Evolutionary conservation across 2,113 vertebrate genomes (phyloP).

Genomic region (Phainopepla nitens): DNA sequence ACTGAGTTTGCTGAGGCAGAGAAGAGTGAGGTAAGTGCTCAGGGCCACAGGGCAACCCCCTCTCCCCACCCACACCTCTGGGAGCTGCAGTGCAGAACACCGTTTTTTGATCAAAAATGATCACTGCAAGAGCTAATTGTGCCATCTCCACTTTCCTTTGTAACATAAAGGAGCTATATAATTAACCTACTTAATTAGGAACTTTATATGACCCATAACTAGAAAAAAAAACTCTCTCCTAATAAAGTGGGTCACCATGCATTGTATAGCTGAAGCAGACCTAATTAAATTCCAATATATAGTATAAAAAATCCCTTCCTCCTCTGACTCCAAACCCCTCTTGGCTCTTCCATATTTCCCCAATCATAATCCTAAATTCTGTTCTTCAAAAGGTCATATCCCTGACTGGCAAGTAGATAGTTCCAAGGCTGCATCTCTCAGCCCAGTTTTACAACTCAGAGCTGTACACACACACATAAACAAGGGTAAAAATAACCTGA

Average conservation of each 20-base stretch:
- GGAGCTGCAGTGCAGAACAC: not conserved
- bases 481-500: not conserved
- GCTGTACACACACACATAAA: rapidly evolving
- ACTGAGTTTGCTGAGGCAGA: not conserved
- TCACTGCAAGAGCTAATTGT: slow-evolving; percentile 7
- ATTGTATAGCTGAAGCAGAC: slow-evolving; percentile 16
- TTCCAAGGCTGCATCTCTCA: not conserved
- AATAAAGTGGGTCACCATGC: slow-evolving; percentile 39
- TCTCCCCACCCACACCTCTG: not conserved
- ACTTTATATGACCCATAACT: slow-evolving; percentile 40
- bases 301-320: not conserved
- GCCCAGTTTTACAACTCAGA: not conserved
- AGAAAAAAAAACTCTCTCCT: not conserved
- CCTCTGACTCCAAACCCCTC: not conserved
- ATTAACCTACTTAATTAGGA: slow-evolving; percentile 56
- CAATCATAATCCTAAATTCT: not conserved
- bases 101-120: not conserved
- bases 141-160: not conserved
- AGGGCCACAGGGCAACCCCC: not conserved
- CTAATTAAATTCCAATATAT: slow-evolving; percentile 34
- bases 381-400: not conserved
- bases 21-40: rapidly evolving
- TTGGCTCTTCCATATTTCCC: not conserved
- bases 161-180: slow-evolving; percentile 46
- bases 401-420: not conserved